Percentiles rank a stretch among this genome's conserved stretches.
These are phyloP conservation scores for Sarcophaga carnaria DNA, from an alignment of 2,888 invertebrate genomes.

Conservation along the genomic window DNA sequence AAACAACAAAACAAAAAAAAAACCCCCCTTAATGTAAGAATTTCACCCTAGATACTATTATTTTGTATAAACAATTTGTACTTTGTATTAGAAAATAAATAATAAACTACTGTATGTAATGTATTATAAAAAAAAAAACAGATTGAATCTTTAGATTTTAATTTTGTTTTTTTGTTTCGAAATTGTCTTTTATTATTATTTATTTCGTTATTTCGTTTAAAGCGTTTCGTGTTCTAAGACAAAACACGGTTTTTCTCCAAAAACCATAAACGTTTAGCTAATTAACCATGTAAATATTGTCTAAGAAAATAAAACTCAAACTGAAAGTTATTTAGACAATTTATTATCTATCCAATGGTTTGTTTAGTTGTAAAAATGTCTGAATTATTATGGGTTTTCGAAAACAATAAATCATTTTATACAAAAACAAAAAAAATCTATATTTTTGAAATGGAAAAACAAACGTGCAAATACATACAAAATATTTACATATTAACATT, in stretches of 20 bases:
- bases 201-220: background rate
- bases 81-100: background rate
- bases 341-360: background rate
- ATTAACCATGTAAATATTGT: background rate
- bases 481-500: constrained; percentile 19
- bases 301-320: background rate
- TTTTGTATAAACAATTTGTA: background rate
- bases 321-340: background rate
- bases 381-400: constrained; percentile 11
- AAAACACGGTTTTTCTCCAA: background rate
- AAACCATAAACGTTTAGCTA: background rate
- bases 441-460: constrained; percentile 53
- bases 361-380: constrained; percentile 4
- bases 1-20: background rate
- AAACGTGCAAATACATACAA: constrained; percentile 57
- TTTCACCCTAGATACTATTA: constrained; percentile 7
- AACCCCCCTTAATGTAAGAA: background rate
- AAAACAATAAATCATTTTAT: constrained; percentile 36
- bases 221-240: background rate
- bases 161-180: background rate
- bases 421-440: constrained; percentile 41
- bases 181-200: background rate
- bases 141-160: background rate
- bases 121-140: background rate
- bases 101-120: background rate